Percentiles rank a stretch among this genome's conserved stretches.
These are phyloP conservation scores for Chaetura pelagica DNA, from an alignment of 2,113 vertebrate genomes.

Conservation along the genomic window DNA sequence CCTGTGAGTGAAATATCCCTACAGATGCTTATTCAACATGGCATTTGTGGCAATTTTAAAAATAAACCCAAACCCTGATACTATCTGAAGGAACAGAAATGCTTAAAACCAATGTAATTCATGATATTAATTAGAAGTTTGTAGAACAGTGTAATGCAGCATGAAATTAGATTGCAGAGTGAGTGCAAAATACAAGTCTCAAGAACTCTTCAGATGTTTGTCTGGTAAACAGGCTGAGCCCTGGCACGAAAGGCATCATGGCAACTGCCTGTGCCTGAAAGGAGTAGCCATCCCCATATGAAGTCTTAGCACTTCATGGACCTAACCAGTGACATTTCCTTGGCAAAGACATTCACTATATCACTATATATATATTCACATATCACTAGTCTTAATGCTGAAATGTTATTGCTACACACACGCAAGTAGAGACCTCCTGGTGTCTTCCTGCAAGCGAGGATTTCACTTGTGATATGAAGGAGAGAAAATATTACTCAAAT, in stretches of 20 bases:
- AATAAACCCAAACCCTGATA: background rate
- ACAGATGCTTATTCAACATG: background rate
- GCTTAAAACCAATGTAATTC: background rate
- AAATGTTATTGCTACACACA: background rate
- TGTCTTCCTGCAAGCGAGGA: background rate
- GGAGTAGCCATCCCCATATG: background rate
- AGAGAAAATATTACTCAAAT: background rate
- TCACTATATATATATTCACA: too few relatives aligned
- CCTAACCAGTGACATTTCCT: background rate
- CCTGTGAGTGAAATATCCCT: background rate
- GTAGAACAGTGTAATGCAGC: background rate
- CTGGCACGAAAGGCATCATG: background rate
- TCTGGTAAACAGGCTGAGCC: background rate
- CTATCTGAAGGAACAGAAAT: background rate
- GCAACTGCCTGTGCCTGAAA: background rate
- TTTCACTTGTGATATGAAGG: background rate
- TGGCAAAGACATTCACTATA: fast-evolving
- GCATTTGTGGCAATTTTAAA: background rate
- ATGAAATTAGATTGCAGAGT: background rate
- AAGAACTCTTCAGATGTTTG: background rate
- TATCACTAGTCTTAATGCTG: background rate
- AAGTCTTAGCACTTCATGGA: background rate
- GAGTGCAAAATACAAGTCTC: background rate
- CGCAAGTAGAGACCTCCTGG: background rate
- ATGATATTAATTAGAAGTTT: background rate